Percentiles rank a stretch among this genome's conserved stretches.
Evolutionary conservation across 2,888 invertebrate genomes (phyloP).

Genomic region (Xanthia togata): DNA sequence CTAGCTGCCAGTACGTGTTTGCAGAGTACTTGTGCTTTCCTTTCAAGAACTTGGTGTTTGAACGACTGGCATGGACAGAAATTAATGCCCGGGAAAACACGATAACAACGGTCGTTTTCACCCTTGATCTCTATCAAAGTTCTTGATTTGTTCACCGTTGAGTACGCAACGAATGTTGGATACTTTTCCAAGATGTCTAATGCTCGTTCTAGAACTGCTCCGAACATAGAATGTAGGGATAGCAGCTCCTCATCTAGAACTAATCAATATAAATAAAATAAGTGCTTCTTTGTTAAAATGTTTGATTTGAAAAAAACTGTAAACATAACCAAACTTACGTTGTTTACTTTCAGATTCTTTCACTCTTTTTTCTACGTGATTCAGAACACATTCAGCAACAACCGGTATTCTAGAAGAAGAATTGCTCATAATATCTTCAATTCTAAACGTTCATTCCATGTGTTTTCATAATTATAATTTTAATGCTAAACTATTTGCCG

Average conservation of each 20-base stretch:
- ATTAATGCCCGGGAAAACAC: slow-evolving; percentile 92
- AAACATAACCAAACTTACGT: slow-evolving; percentile 52
- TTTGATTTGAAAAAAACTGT: neutral
- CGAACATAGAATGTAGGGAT: slow-evolving; percentile 91
- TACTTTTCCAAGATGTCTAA: slow-evolving; percentile 91
- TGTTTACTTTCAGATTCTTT: slow-evolving; percentile 67
- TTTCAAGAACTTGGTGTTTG: slow-evolving; percentile 89
- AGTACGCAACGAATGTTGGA: slow-evolving; percentile 86
- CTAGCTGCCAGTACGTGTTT: slow-evolving; percentile 92
- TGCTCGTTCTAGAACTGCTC: slow-evolving; percentile 90
- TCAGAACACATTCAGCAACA: slow-evolving; percentile 71
- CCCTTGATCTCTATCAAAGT: slow-evolving; percentile 91
- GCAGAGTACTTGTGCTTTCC: slow-evolving; percentile 89
- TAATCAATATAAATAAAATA: slow-evolving; percentile 68
- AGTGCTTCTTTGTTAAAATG: neutral
- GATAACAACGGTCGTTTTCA: slow-evolving; percentile 89
- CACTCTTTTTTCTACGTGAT: slow-evolving; percentile 72
- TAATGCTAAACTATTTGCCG: neutral
- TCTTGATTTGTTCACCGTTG: slow-evolving; percentile 79
- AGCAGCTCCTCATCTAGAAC: slow-evolving; percentile 91
- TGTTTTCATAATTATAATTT: neutral
- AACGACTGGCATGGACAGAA: slow-evolving; percentile 93
- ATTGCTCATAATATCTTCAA: slow-evolving; percentile 64
- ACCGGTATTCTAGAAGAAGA: slow-evolving; percentile 67
- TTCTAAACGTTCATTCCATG: neutral